Evolutionary conservation across 2,888 invertebrate species (phyloP), one percentile per base, ranked within the genome.

Genomic region (Aelia acuminata): DNA sequence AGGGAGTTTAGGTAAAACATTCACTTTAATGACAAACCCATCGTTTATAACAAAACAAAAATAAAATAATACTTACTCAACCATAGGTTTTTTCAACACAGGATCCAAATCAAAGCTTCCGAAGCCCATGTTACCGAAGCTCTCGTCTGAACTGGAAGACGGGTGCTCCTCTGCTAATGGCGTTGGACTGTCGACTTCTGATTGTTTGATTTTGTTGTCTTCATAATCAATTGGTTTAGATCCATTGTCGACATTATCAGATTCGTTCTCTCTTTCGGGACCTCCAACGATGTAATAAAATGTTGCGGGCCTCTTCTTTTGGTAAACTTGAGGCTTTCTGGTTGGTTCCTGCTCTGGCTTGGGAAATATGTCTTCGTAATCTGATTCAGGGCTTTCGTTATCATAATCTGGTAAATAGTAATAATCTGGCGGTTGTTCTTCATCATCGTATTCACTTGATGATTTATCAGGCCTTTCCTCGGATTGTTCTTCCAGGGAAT

Each of bases 21-120:
- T n/a, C n/a, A n/a, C n/a, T n/a, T n/a, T n/a, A n/a, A n/a, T n/a
- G n/a, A n/a, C n/a, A n/a, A n/a, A n/a, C n/a, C n/a, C n/a, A n/a
- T n/a, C n/a, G n/a, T n/a, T n/a, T n/a, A n/a, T n/a, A n/a, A n/a
- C n/a, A n/a, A n/a, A n/a, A n/a, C n/a, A n/a, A n/a, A n/a, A n/a
- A n/a, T n/a, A n/a, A n/a, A n/a, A n/a, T 26, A 48, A 48, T 84
- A 53, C 53, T 53, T 50, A 85, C 85, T 35, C 53, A 20, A 50
- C 31, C 39, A 26, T 4, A 63, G 87, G 87, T 7, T 49, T 5
- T 39, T 87, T 43, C 43, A 87, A 31, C 22, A 80, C 87, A 35
- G 70, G 15, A 49, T 75, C 50, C 3, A 87, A 49, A 26, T 87
- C 87, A 80, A 87, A 87, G 80, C 87, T 87, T 15, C 80, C 87